Percentiles rank a stretch among this genome's conserved stretches.
phyloP scores from a whole-genome alignment of 2,888 invertebrate genomes.

The Nematopogon swammerdamellus region DNA sequence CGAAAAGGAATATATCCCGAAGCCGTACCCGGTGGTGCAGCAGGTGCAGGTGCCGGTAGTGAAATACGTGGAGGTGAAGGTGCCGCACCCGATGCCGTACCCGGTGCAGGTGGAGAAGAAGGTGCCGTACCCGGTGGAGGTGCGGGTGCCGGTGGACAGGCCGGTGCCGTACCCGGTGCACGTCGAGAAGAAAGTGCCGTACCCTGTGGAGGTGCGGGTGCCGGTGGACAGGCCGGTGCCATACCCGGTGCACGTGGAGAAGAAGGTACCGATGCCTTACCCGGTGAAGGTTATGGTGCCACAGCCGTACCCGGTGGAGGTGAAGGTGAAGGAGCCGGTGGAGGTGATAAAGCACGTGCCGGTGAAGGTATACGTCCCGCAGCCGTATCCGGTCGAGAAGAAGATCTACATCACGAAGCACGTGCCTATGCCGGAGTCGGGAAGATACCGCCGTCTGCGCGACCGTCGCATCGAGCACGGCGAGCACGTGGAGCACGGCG shows the following conservation, averaged over 20 bases:
- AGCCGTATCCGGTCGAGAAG: conserved; percentile 49
- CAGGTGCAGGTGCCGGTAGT: conserved; percentile 41
- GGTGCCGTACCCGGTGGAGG: conserved; percentile 50
- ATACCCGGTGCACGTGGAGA: conserved; percentile 44
- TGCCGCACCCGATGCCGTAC: conserved; percentile 44
- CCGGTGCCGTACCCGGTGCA: conserved; percentile 44
- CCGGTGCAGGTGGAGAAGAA: conserved; percentile 35
- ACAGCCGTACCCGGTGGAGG: conserved; percentile 21
- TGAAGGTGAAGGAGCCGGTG: conserved; percentile 40
- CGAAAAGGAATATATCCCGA: conserved; percentile 46
- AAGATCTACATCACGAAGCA: conserved; percentile 26
- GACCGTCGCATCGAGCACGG: conserved; percentile 25
- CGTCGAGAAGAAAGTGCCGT: conserved; percentile 43
- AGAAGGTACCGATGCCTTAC: conserved; percentile 27
- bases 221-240: conserved; percentile 41
- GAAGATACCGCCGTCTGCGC: conserved; percentile 33
- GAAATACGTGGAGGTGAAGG: conserved; percentile 39
- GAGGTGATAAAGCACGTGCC: conserved; percentile 38
- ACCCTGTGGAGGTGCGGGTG: conserved; percentile 55
- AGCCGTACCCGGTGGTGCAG: conserved; percentile 44
- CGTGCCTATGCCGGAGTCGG: conserved; percentile 29
- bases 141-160: conserved; percentile 46
- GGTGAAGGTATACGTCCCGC: conserved; percentile 35
- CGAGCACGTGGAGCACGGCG: conserved; percentile 16
- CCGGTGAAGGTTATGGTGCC: conserved; percentile 9